Conservation (phyloP, 2,113 vertebrate genomes). For the Dasyurus viverrinus region DNA sequence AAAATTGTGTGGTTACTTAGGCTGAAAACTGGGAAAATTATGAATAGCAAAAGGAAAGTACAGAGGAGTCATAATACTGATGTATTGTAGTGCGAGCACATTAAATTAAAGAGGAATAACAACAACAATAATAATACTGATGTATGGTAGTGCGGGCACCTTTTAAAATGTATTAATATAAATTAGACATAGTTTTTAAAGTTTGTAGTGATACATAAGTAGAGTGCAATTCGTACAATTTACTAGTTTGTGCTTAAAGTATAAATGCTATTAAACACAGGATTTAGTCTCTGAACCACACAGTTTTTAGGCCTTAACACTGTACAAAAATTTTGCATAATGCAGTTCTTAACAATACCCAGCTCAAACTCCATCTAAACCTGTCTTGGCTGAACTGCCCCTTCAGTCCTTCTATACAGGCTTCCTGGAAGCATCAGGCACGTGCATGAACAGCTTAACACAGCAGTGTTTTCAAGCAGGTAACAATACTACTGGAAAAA, state of each 20-base stretch:
- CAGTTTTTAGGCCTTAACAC: constrained; percentile 99
- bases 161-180: constrained; percentile 99
- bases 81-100: constrained; percentile 94
- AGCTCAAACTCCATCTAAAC: constrained; percentile 91
- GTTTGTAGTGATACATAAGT: constrained; percentile 99
- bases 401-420: constrained; percentile 91
- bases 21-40: constrained; percentile 88
- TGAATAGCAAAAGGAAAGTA: constrained; percentile 92
- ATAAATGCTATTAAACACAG: constrained; percentile 99
- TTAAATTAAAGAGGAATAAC: constrained; percentile 90
- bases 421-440: constrained; percentile 99
- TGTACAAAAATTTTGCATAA: constrained; percentile 99
- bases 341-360: constrained; percentile 97
- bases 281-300: constrained; percentile 99
- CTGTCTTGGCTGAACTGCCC: constrained; percentile 90
- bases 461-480: constrained; percentile 95
- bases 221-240: constrained; percentile 99
- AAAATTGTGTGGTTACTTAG: constrained; percentile 97
- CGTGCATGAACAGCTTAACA: constrained; percentile 98
- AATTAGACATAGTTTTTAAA: constrained; percentile 99
- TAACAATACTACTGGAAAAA: constrained; percentile 95
- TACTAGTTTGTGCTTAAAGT: constrained; percentile 99
- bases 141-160: constrained; percentile 93
- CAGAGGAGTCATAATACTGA: constrained; percentile 91
- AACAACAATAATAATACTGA: constrained; percentile 89